These are phyloP conservation scores for Stegana nigrithorax DNA, from an alignment of 2,888 invertebrate genomes.

Conservation along the genomic window DNA sequence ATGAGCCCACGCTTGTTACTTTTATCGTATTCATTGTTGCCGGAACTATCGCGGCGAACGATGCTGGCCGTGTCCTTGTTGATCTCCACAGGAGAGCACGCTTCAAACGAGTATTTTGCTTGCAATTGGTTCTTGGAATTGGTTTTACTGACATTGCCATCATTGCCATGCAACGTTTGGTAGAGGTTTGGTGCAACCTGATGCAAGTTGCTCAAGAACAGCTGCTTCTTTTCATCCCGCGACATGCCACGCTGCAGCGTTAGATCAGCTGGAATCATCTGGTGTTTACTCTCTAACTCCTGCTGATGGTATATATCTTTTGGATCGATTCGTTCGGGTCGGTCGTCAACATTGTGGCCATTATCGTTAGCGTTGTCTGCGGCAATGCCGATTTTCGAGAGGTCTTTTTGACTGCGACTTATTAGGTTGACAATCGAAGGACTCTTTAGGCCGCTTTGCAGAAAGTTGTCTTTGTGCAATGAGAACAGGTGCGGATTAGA, in stretches of 20 bases:
- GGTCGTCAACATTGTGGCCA: not conserved
- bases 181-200: slow-evolving; percentile 80
- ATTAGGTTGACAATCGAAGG: slow-evolving; percentile 89
- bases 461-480: slow-evolving; percentile 53
- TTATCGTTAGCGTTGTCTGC: slow-evolving; percentile 40
- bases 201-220: slow-evolving; percentile 77
- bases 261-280: too few relatives aligned
- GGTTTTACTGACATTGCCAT: slow-evolving; percentile 42
- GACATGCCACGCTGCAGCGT: not conserved
- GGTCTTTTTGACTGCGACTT: slow-evolving; percentile 84
- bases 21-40: slow-evolving; percentile 25
- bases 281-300: not conserved
- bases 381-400: slow-evolving; percentile 72
- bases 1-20: slow-evolving; percentile 68
- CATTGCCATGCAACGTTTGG: slow-evolving; percentile 78
- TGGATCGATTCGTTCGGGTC: too few relatives aligned
- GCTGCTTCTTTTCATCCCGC: slow-evolving; percentile 73
- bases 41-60: slow-evolving; percentile 71
- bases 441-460: slow-evolving; percentile 74
- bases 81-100: slow-evolving; percentile 66
- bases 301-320: not conserved
- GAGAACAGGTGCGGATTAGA: slow-evolving; percentile 81
- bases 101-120: slow-evolving; percentile 62
- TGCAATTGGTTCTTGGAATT: slow-evolving; percentile 49
- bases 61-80: slow-evolving; percentile 68